Percentiles rank a stretch among this genome's conserved stretches.
Conservation (phyloP, 1,140 invertebrate species). For the Homarus americanus region DNA sequence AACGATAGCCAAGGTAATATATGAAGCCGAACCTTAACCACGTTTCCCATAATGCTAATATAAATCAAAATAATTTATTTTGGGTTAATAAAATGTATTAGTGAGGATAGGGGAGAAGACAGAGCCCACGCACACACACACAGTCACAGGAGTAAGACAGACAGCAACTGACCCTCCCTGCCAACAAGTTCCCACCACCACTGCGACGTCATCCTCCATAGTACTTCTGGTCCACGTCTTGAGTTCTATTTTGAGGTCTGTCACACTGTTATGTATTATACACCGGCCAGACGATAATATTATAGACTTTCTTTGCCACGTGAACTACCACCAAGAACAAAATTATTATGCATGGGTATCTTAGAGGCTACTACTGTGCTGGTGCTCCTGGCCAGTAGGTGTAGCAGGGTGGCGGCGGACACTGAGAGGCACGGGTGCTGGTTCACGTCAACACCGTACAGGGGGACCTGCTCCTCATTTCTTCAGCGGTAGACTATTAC, state of each 20-base stretch:
- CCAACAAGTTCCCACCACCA: not conserved
- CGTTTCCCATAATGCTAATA: not conserved
- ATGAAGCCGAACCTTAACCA: too few relatives aligned
- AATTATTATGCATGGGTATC: slow-evolving; percentile 38
- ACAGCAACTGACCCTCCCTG: not conserved
- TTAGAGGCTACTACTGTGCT: not conserved
- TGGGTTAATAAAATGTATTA: not conserved
- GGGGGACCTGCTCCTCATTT: not conserved
- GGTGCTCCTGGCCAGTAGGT: not conserved
- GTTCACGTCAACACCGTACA: not conserved
- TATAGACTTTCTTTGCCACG: slow-evolving; percentile 23
- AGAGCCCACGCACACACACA: too few relatives aligned
- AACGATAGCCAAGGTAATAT: too few relatives aligned
- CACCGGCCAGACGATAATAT: slow-evolving; percentile 6
- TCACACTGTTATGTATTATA: slow-evolving; percentile 68
- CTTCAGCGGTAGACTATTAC: slow-evolving; percentile 37
- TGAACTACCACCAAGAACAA: slow-evolving; percentile 33
- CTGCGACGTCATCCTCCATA: not conserved
- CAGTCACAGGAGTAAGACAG: too few relatives aligned
- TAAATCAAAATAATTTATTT: not conserved
- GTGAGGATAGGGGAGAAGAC: not conserved
- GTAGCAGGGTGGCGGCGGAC: not conserved
- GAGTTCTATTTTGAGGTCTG: slow-evolving; percentile 51
- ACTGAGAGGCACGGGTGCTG: not conserved
- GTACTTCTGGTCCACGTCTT: not conserved